Percentiles rank a stretch among this genome's conserved stretches.
Evolutionary conservation across 2,113 vertebrate species (phyloP).

Genomic region (Lycaon pictus): DNA sequence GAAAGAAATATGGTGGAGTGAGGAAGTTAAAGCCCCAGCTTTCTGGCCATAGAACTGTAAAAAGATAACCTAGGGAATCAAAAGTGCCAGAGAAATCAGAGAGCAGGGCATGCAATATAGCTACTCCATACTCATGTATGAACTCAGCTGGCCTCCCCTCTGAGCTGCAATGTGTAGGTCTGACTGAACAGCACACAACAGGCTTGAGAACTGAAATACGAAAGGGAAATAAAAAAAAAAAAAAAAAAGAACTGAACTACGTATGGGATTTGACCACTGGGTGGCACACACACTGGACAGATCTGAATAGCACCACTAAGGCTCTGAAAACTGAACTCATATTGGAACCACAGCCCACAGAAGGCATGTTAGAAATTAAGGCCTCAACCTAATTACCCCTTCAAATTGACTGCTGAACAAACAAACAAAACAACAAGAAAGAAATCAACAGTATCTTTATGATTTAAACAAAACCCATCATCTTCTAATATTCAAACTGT

Average conservation of each 20-base stretch:
- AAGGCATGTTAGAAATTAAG: neutral
- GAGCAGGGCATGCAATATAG: neutral
- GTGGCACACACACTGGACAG: neutral
- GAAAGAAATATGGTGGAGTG: neutral
- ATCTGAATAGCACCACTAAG: neutral
- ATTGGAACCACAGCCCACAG: neutral
- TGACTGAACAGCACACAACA: neutral
- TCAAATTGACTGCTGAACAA: neutral
- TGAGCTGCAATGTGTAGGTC: accelerated
- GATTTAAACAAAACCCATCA: neutral
- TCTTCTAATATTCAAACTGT: neutral
- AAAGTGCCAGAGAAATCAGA: neutral
- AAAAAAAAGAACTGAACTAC: neutral
- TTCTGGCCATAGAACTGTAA: neutral
- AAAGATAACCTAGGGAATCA: neutral
- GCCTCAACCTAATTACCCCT: neutral
- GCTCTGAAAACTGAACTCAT: neutral
- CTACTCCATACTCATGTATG: neutral
- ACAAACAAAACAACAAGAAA: neutral
- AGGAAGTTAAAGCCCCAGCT: neutral
- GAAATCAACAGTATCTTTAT: neutral
- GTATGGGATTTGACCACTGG: neutral
- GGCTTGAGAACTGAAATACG: neutral
- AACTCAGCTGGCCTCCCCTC: neutral
- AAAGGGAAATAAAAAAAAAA: no score